Base-by-base conservation (phyloP, 2,888 invertebrate species). In the Andrena chrysosceles region DNA sequence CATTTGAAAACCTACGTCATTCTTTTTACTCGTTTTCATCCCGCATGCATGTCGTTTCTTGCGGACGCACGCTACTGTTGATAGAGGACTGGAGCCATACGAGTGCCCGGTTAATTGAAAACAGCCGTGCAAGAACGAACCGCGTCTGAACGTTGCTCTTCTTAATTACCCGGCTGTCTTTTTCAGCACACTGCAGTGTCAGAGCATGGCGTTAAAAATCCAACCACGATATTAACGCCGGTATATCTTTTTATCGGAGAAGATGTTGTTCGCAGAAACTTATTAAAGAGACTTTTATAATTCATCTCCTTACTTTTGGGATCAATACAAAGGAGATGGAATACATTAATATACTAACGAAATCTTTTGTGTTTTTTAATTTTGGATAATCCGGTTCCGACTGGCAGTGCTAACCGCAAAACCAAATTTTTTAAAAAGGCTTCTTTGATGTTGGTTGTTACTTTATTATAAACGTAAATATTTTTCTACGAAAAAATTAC, bases 61-160 rank as follows among this genome's bases (percentile, higher is more conserved):
- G 29, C 48, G 29, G 29, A 23, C 29, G 60, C 60, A 67, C 20
- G 73, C 16, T 29, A 29, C 66, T 62, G 73, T 56, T 60, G 64
- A 71, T 66, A 67, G 26, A 31, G 54, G 20, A 31, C 60, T 48
- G 56, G 20, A 78, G 66, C 66, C 75, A 69, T 66, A 56, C 75
- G 60, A 79, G 73, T 68, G 63, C 31, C 52, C 70, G 72, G 78
- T 87, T 87, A 85, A 87, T 87, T 87, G 85, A 84, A 87, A 84
- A 87, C 80, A 74, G 63, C 76, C 68, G 35, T 60, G 60, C 74
- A 82, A 76, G 80, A 85, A 87, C 77, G 63, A 56, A 66, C 31
- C 59, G 54, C 64, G 66, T 70, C 48, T 49, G 64, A 69, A 63
- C 75, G 63, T 62, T 48, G 71, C 63, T 59, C 60, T 56, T 70